phyloP scores from a whole-genome alignment of 1,140 invertebrate species.

The Saccostrea echinata region DNA sequence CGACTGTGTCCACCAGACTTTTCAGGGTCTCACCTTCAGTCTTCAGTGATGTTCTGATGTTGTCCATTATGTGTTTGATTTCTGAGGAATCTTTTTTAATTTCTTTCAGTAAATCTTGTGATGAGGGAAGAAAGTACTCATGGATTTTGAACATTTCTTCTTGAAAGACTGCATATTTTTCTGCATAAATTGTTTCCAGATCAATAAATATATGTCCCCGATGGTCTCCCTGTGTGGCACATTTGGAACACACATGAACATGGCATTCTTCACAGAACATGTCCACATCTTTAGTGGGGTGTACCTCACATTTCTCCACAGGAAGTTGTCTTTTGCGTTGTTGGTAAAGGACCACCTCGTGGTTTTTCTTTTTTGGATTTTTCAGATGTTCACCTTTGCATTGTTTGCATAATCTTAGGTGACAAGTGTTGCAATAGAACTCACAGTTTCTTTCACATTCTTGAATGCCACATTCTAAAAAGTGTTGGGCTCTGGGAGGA shows the following conservation, averaged over 20 bases:
- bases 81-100: background rate
- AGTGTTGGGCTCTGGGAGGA: background rate
- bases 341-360: background rate
- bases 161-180: background rate
- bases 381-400: background rate
- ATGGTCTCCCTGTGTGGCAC: background rate
- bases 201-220: background rate
- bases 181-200: background rate
- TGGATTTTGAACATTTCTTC: background rate
- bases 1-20: background rate
- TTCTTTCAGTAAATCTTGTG: background rate
- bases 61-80: background rate
- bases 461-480: background rate
- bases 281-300: background rate
- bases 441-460: background rate
- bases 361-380: background rate
- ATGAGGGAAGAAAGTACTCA: background rate
- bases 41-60: background rate
- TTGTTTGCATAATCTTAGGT: background rate
- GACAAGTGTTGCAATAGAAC: background rate
- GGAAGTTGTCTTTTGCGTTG: background rate
- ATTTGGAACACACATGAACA: background rate
- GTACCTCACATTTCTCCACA: background rate
- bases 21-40: background rate
- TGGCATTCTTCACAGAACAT: background rate